phyloP scores from a whole-genome alignment of 1,140 invertebrate genomes.

The Belonocnema kinseyi region DNA sequence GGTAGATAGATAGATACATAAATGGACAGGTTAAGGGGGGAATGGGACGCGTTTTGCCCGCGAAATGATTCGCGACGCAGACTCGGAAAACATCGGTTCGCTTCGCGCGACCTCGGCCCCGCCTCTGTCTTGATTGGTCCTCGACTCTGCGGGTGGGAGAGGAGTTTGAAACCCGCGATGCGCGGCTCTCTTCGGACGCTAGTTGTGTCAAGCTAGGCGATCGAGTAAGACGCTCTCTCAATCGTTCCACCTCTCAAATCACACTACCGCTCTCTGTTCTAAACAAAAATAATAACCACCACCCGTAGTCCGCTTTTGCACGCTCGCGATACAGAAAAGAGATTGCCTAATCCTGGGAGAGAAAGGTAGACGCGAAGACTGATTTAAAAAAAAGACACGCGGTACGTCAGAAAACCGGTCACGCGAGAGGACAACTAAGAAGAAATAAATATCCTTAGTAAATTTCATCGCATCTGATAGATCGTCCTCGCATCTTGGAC shows the following conservation, averaged over 20 bases:
- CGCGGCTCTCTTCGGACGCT: slow-evolving; percentile 60
- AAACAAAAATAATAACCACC: slow-evolving; percentile 33
- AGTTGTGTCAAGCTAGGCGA: slow-evolving; percentile 76
- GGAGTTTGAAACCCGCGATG: slow-evolving; percentile 67
- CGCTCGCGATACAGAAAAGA: slow-evolving; percentile 28
- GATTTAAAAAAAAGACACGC: background rate
- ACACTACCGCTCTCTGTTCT: slow-evolving; percentile 59
- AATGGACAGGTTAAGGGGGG: slow-evolving; percentile 41
- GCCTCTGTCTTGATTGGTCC: slow-evolving; percentile 58
- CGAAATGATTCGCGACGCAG: slow-evolving; percentile 40
- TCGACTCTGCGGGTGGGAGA: slow-evolving; percentile 44
- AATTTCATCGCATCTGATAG: slow-evolving; percentile 2
- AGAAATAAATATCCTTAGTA: background rate
- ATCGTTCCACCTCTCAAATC: slow-evolving; percentile 72
- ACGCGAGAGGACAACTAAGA: slow-evolving; percentile 12
- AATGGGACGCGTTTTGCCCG: slow-evolving; percentile 16
- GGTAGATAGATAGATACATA: slow-evolving; percentile 35
- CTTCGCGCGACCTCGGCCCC: slow-evolving; percentile 33
- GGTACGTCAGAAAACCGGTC: slow-evolving; percentile 4
- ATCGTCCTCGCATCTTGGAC: background rate
- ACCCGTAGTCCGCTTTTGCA: slow-evolving; percentile 42
- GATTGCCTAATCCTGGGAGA: background rate
- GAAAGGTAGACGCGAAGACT: slow-evolving; percentile 21
- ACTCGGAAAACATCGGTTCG: slow-evolving; percentile 46
- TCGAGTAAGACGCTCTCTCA: slow-evolving; percentile 74